Evolutionary conservation across 2,888 invertebrate genomes (phyloP), one percentile per base, ranked within the genome.

Genomic region (Busseola fusca): DNA sequence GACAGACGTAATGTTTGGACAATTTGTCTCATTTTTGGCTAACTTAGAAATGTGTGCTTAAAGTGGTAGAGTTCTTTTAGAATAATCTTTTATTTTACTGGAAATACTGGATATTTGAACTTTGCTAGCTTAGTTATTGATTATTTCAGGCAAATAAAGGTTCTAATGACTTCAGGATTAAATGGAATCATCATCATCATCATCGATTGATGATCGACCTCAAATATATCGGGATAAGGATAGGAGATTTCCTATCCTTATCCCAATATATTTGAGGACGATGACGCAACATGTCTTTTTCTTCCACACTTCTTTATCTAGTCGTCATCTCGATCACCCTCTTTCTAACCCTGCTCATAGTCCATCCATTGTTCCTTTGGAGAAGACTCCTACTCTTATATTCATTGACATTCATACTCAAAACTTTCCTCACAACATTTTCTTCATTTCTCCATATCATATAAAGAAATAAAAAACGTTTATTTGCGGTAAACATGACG

Each of bases 1-100:
- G 56, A 52, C 50, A 37, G 27, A 21, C 25, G 40, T 62, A 67
- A 58, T 37, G 7, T n/a, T 67, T 42, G 57, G 27, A 1, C 10
- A 30, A 62, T 76, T 71, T 78, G 16, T 75, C 37, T 76, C 66
- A 65, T 76, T 59, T 74, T 62, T 42, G 52, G 42, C 14, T 63
- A 42, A 59, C 27, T 67, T 80, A 48, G 12, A 48, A 45, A 10
- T 10, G 14, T 40, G 14, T 65, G 27, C 54, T 63, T 27, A 48
- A 62, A 45, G 48, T 59, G 34, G 0, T 18, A 45, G 56, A 48
- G 62, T 48, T 4, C 0, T 67, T 18, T n/a, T 37, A 18, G 40
- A 30, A 40, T 60, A 18, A 25, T 5, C 21, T 54, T 34, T 50
- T 3, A 18, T 52, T 27, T 21, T 40, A 45, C 21, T 59, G 10